Base-by-base conservation (phyloP, 2,888 invertebrate species). In the Lordiphosa andalusiaca region DNA sequence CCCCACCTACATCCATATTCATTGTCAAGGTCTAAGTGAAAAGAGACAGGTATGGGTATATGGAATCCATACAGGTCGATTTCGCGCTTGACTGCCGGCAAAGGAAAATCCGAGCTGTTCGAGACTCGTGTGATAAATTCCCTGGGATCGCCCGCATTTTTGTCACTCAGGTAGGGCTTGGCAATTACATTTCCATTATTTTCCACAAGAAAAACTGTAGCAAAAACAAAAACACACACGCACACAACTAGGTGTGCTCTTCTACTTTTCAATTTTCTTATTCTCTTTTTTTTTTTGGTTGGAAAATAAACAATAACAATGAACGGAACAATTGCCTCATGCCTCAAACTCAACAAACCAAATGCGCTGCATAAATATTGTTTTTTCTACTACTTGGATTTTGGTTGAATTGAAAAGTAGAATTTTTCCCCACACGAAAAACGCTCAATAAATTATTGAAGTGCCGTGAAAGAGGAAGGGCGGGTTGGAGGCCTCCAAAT, bases 361-460 rank as follows among this genome's bases (percentile, higher is more conserved):
- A 80, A 70, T 69, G 65, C 77, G 44, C 61, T 73, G 57, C 71
- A 63, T 68, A 76, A 76, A 84, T 81, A 84, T 76, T 76, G 41
- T 70, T 63, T 55, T 64, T 67, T 67, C 69, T 67, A 67, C 69
- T 67, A 67, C 69, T 67, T 67, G 59, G 61, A 57, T 76, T 60
- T 72, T 61, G 57, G 54, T 57, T 48, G 58, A 54, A 41, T 51
- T 33, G 41, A 56, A 65, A 19, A 35, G 37, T 30, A 53, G 54
- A 68, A 62, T 53, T 58, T 41, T 38, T 30, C 16, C 39, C 44
- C 21, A 41, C 63, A 40, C 52, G 48, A 63, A 57, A 65, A 52
- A 61, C 57, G 77, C 65, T 60, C 74, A 67, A 83, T 81, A 84
- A 70, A 77, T 76, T 84, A 77, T 77, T 70, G 73, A 52, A 81